phyloP scores from a whole-genome alignment of 2,113 vertebrate genomes.

The Chionodraco myersi region DNA sequence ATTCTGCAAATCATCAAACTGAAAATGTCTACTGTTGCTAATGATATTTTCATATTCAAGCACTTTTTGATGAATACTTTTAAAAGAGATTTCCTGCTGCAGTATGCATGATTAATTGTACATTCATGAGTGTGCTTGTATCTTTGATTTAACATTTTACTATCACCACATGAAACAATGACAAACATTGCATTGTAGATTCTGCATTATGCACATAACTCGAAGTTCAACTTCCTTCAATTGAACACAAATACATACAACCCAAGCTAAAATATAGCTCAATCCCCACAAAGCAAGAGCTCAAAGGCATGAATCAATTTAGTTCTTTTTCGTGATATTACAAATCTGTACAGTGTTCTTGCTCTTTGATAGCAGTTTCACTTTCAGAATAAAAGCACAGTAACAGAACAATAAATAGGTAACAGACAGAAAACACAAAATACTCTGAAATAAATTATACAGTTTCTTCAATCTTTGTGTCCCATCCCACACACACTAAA shows the following conservation, averaged over 20 bases:
- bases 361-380: conserved; percentile 38
- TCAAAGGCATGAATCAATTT: conserved; percentile 11
- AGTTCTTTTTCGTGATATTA: conserved; percentile 33
- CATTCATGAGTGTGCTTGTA: conserved; percentile 61
- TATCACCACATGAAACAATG: conserved; percentile 47
- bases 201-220: conserved; percentile 59
- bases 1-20: conserved; percentile 35
- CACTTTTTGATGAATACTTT: conserved; percentile 32
- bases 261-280: conserved; percentile 23
- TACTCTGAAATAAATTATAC: conserved; percentile 74
- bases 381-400: conserved; percentile 60
- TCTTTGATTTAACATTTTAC: conserved; percentile 35
- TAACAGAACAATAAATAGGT: conserved; percentile 72
- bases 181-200: conserved; percentile 54
- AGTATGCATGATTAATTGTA: conserved; percentile 26
- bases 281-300: conserved; percentile 37
- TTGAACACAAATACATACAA: conserved; percentile 29
- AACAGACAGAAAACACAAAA: conserved; percentile 58
- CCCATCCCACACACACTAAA: conserved; percentile 31
- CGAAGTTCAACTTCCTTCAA: conserved; percentile 31
- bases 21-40: conserved; percentile 25
- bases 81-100: conserved; percentile 38
- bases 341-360: conserved; percentile 61
- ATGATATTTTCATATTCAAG: conserved; percentile 50
- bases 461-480: conserved; percentile 53